A percentile compares a stretch with the other conserved stretches of the same genome.
phyloP scores from a whole-genome alignment of 2,888 invertebrate genomes.

The Amphiduros pacificus region DNA sequence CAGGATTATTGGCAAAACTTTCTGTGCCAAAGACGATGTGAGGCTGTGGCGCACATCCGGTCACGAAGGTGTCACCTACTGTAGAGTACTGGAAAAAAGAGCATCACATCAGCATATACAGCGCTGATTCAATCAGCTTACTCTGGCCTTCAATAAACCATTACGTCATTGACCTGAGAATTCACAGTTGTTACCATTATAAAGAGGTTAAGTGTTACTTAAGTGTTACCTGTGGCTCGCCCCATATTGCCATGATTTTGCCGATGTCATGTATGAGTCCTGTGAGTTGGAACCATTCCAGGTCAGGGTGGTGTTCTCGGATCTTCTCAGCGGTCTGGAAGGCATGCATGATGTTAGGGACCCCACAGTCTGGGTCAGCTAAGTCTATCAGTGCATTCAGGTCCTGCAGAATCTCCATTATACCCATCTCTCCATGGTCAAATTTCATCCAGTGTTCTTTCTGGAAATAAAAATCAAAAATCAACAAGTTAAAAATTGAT shows the following conservation, averaged over 20 bases:
- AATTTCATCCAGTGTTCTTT: constrained; percentile 81
- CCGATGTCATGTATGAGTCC: constrained; percentile 95
- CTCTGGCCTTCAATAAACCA: too few relatives aligned
- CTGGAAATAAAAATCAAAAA: too few relatives aligned
- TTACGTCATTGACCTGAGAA: too few relatives aligned
- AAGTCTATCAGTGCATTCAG: constrained; percentile 88
- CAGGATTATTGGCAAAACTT: constrained; percentile 82
- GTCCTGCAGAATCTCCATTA: constrained; percentile 83
- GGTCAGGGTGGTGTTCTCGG: constrained; percentile 77
- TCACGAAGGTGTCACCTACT: constrained; percentile 93
- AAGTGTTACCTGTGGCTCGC: constrained; percentile 52
- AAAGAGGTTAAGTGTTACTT: too few relatives aligned
- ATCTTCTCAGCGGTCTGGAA: constrained; percentile 95
- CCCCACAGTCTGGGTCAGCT: constrained; percentile 89
- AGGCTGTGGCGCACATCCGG: constrained; percentile 84
- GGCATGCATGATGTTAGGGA: constrained; percentile 94
- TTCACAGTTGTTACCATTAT: too few relatives aligned
- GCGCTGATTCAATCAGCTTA: too few relatives aligned
- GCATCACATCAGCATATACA: too few relatives aligned
- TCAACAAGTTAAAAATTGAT: too few relatives aligned
- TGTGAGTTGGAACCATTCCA: constrained; percentile 93
- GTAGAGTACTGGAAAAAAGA: constrained; percentile 92
- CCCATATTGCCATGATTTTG: constrained; percentile 65
- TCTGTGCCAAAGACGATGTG: constrained; percentile 81
- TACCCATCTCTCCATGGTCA: constrained; percentile 77